Percentiles rank a stretch among this genome's conserved stretches.
Conservation (phyloP, 2,113 vertebrate genomes). For the Fregata magnificens region DNA sequence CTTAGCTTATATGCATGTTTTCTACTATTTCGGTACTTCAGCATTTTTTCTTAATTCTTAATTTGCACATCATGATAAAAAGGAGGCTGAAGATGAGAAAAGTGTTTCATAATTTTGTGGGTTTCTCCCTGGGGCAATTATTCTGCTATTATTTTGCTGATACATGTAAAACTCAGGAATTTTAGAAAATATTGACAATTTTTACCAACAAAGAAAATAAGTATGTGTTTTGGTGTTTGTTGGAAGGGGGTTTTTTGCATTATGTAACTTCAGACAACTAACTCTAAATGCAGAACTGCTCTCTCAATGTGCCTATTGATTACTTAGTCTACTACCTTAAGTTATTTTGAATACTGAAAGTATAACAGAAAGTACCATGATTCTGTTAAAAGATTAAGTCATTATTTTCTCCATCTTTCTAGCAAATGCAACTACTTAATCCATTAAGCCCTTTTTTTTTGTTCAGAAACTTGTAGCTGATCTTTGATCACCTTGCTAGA, state of each 20-base stretch:
- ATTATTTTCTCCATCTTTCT: background rate
- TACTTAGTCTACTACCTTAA: background rate
- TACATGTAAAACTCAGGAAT: background rate
- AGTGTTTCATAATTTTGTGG: background rate
- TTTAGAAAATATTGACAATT: background rate
- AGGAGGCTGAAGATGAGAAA: background rate
- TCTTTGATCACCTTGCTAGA: background rate
- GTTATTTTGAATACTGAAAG: background rate
- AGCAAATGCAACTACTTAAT: background rate
- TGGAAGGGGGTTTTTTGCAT: background rate
- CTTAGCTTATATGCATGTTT: background rate
- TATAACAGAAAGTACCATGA: background rate
- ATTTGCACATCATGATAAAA: background rate
- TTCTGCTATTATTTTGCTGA: background rate
- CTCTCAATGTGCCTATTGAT: background rate
- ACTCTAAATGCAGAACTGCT: background rate
- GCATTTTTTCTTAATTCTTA: background rate
- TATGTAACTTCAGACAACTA: background rate
- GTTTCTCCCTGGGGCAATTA: background rate
- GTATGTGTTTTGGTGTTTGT: background rate
- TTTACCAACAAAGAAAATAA: background rate
- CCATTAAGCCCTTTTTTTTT: background rate
- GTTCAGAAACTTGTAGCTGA: background rate
- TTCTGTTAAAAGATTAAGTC: background rate
- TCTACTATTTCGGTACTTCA: background rate